Base-by-base conservation (phyloP, 64 coral and sea anemone genomes). In the Montipora capricornis region DNA sequence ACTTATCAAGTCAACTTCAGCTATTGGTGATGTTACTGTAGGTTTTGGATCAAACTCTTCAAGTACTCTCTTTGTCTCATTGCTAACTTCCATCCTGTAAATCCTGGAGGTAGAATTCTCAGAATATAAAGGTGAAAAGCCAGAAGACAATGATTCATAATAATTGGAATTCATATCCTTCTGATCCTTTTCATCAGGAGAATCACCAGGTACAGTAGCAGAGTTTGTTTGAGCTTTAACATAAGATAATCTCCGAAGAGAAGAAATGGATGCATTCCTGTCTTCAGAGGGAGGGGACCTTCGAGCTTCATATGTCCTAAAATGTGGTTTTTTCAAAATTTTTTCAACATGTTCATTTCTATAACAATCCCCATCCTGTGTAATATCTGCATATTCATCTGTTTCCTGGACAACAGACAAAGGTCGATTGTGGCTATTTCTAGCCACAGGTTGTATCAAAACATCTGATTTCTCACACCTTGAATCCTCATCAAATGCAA, bases 221-320 rank as follows among this genome's bases (percentile, higher is more conserved):
- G 91, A 87, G 77, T 95, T 98, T 98, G 80, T 93, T 71, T 98
- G 96, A 37, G 96, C 96, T 57, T 84, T 89, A 7, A 98, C 83
- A 89, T 98, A 98, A 44, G 96, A 98, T 84, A 93, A 86, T 61
- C 96, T 91, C 50, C 93, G 89, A 4, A 98, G 81, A 8, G 77
- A 44, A 6, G 77, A 61, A 45, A 81, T 70, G 17, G 66, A 16
- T 44, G 55, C 50, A 20, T 76, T 84, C 9, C 11, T 75, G 61
- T 88, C 61, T 3, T 95, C 90, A 75, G 68, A 68, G 53, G 78
- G 37, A 73, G 76, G 68, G 60, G 11, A 16, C 14, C 13, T 7
- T 44, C 37, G 80, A 52, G 47, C 58, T 74, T 82, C 78, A 14
- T 80, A 78, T 26, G 46, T 76, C 80, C n/a, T 69, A 44, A 60